These are phyloP conservation scores for Hyposmocoma kahamanoa DNA, from an alignment of 1,140 invertebrate species.

Conservation along the genomic window DNA sequence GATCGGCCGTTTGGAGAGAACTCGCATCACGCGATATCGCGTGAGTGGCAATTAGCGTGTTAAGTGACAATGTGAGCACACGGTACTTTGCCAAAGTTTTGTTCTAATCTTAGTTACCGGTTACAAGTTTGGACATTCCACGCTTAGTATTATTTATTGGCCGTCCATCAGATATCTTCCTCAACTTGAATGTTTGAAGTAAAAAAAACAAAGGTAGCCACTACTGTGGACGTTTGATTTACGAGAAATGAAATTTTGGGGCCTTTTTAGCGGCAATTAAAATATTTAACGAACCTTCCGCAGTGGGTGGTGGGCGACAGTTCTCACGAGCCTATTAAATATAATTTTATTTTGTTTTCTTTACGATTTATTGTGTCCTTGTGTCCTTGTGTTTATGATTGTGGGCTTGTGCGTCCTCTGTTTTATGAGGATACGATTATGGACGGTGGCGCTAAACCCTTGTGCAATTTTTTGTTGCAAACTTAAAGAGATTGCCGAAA, in stretches of 20 bases:
- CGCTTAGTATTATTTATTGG: constrained; percentile 13
- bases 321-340: constrained; percentile 70
- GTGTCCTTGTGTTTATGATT: constrained; percentile 40
- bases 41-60: background rate
- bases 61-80: background rate
- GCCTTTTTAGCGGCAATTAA: constrained; percentile 66
- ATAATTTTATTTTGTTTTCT: constrained; percentile 67
- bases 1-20: too few species aligned
- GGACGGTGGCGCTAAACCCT: constrained; percentile 15
- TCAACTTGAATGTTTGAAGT: constrained; percentile 16
- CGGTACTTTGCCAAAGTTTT: background rate
- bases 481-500: background rate
- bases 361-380: constrained; percentile 31
- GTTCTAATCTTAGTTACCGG: background rate
- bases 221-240: constrained; percentile 64
- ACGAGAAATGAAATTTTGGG: constrained; percentile 61
- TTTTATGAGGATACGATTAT: constrained; percentile 39
- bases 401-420: constrained; percentile 34
- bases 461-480: constrained; percentile 8
- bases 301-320: constrained; percentile 69
- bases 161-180: constrained; percentile 17
- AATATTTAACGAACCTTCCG: constrained; percentile 60
- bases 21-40: too few species aligned
- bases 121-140: background rate
- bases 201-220: constrained; percentile 24